Percentiles rank a stretch among this genome's conserved stretches.
These are phyloP conservation scores for Julus scanicus DNA, from an alignment of 2,888 invertebrate species.

Conservation along the genomic window DNA sequence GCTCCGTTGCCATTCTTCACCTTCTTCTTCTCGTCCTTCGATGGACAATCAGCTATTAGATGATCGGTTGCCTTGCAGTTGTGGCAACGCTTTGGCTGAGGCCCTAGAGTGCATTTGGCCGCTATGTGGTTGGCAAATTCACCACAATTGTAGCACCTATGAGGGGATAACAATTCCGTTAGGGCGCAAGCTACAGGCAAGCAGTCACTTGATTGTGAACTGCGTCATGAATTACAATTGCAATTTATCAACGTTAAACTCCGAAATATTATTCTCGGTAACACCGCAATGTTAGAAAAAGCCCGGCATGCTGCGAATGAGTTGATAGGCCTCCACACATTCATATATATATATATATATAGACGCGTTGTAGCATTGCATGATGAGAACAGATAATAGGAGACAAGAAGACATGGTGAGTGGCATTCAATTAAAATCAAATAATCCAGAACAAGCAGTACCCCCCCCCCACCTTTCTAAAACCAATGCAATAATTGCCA, in stretches of 20 bases:
- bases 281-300: not conserved
- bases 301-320: not conserved
- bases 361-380: not conserved
- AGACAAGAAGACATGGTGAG: not conserved
- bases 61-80: slow-evolving; percentile 89
- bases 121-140: slow-evolving; percentile 94
- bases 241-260: not conserved
- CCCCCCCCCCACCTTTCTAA: slow-evolving; percentile 33
- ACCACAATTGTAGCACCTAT: slow-evolving; percentile 91
- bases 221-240: not conserved
- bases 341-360: too few relatives aligned
- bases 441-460: not conserved
- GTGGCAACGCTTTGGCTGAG: slow-evolving; percentile 91
- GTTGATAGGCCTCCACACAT: not conserved
- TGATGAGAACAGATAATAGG: not conserved
- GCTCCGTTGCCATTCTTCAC: slow-evolving; percentile 63
- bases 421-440: slow-evolving; percentile 35
- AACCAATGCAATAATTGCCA: not conserved
- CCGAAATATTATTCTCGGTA: not conserved
- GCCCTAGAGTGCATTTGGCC: slow-evolving; percentile 86
- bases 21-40: slow-evolving; percentile 65
- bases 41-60: slow-evolving; percentile 88
- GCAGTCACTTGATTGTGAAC: not conserved
- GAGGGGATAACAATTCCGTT: slow-evolving; percentile 24
- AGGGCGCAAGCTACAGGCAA: not conserved